Conservation (phyloP, 2,797 vertebrate genomes). For the Galago senegalensis region DNA sequence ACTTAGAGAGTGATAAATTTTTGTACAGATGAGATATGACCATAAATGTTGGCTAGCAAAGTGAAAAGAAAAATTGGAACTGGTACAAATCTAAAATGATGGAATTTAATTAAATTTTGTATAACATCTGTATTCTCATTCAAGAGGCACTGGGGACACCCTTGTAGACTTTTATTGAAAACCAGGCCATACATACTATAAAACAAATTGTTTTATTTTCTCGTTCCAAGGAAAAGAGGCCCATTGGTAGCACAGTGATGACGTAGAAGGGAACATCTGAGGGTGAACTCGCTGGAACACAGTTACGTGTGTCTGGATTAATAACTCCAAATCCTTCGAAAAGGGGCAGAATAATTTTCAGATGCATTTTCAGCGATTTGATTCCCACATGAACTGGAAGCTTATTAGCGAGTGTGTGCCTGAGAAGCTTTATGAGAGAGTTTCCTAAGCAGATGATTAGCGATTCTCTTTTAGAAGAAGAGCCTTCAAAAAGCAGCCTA, state of each 20-base stretch:
- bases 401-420: neutral
- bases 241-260: neutral
- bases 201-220: neutral
- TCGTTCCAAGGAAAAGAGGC: neutral
- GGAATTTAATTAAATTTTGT: constrained; percentile 9
- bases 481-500: neutral
- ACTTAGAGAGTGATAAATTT: neutral
- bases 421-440: neutral
- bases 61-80: neutral
- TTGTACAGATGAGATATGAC: neutral
- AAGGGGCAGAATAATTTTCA: neutral
- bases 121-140: neutral
- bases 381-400: neutral
- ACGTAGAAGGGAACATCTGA: neutral
- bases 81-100: neutral
- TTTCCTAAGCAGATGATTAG: neutral
- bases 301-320: neutral
- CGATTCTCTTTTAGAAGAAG: neutral
- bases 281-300: neutral
- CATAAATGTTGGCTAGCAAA: constrained; percentile 1
- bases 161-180: constrained; percentile 22
- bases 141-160: neutral
- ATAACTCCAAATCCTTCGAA: constrained; percentile 38
- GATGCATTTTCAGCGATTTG: constrained; percentile 29
- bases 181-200: neutral